Percentiles rank a stretch among this genome's conserved stretches.
These are phyloP conservation scores for Choristoneura fumiferana DNA, from an alignment of 1,140 invertebrate species.

Conservation along the genomic window DNA sequence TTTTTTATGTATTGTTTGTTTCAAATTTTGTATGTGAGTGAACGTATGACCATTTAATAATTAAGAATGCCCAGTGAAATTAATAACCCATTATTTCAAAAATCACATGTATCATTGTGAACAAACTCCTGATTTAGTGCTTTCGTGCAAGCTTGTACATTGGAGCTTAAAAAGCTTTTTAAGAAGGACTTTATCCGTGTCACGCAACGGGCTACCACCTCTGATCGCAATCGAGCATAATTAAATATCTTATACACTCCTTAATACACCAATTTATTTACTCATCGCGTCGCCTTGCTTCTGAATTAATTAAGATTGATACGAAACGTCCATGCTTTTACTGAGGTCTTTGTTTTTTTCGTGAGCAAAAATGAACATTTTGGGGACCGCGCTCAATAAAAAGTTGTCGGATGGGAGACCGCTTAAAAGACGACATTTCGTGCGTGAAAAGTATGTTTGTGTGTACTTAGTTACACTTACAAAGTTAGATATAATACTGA, in stretches of 20 bases:
- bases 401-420: no score
- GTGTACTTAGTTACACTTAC: no score
- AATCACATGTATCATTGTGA: no score
- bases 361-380: conserved; percentile 33
- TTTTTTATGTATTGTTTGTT: no score
- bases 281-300: conserved; percentile 37
- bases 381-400: no score
- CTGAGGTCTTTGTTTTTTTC: conserved; percentile 39
- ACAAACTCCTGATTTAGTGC: not conserved
- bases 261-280: conserved; percentile 69
- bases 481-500: no score
- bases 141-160: conserved; percentile 30
- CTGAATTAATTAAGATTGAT: conserved; percentile 70
- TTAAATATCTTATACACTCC: conserved; percentile 69
- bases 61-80: no score
- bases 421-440: no score
- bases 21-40: no score
- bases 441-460: no score
- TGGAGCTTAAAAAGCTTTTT: conserved; percentile 35
- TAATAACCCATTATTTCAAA: no score
- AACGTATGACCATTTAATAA: no score
- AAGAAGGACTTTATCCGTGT: conserved; percentile 52
- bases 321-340: conserved; percentile 42
- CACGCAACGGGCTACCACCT: conserved; percentile 56
- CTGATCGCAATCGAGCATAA: conserved; percentile 65